These are phyloP conservation scores for Abramis brama DNA, from an alignment of 2,113 vertebrate species.

Conservation along the genomic window DNA sequence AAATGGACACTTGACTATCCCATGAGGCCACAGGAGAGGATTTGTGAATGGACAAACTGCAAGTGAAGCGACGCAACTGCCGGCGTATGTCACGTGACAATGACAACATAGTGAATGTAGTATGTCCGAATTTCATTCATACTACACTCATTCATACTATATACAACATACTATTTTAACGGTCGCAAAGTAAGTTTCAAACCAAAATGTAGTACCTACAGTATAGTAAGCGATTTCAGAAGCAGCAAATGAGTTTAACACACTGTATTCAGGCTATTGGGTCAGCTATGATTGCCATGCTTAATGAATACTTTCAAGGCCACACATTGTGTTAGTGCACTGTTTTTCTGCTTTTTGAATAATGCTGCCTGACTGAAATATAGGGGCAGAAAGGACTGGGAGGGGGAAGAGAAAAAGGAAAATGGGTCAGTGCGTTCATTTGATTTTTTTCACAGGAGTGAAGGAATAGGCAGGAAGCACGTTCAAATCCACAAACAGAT, in stretches of 20 bases:
- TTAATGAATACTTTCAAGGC: not conserved
- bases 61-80: too few species aligned
- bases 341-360: conserved; percentile 34
- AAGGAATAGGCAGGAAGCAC: conserved; percentile 64
- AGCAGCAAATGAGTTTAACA: not conserved
- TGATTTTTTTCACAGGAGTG: conserved; percentile 55
- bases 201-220: too few species aligned
- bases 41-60: too few species aligned
- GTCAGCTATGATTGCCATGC: not conserved
- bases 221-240: too few species aligned
- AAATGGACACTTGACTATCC: too few species aligned
- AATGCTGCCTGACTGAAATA: conserved; percentile 35
- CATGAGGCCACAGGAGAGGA: too few species aligned
- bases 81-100: too few species aligned
- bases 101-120: too few species aligned
- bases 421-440: conserved; percentile 71
- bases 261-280: not conserved
- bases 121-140: too few species aligned
- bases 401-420: conserved; percentile 46
- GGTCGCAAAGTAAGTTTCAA: too few species aligned
- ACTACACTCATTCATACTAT: too few species aligned
- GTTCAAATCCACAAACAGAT: conserved; percentile 72
- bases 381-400: conserved; percentile 15
- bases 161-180: too few species aligned
- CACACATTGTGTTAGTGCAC: conserved; percentile 29